A percentile compares a stretch with the other conserved stretches of the same genome.
These are phyloP conservation scores for Sclerurus mexicanus DNA, from an alignment of 2,113 vertebrate species.

Conservation along the genomic window DNA sequence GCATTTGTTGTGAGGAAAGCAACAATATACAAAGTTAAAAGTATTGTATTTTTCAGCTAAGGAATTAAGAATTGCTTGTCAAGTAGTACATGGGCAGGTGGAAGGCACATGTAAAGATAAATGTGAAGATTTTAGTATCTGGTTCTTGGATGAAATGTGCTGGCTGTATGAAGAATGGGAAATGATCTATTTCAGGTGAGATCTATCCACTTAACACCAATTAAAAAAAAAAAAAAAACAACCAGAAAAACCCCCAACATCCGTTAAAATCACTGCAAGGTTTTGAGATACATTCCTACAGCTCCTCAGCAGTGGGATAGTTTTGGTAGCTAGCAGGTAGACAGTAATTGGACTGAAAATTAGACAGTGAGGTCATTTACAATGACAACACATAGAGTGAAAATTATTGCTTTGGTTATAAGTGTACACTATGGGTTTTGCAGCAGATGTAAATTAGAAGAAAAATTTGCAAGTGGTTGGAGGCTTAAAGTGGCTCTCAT, in stretches of 20 bases:
- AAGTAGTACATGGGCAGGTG: neutral
- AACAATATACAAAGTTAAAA: neutral
- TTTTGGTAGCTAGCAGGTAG: neutral
- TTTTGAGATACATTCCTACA: neutral
- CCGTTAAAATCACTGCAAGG: neutral
- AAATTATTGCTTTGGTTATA: slow-evolving; percentile 9
- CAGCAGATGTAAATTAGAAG: neutral
- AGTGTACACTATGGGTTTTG: neutral
- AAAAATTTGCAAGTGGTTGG: neutral
- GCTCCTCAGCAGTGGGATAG: neutral
- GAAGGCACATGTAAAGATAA: neutral
- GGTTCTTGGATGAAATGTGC: neutral
- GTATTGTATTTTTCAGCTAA: neutral
- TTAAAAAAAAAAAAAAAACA: neutral
- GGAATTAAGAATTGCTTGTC: neutral
- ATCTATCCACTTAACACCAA: neutral
- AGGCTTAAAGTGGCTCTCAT: neutral
- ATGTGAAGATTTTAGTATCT: neutral
- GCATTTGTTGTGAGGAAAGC: neutral
- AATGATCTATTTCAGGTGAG: neutral
- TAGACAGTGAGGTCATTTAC: neutral
- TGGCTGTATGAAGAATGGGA: neutral
- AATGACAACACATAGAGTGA: neutral
- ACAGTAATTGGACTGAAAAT: slow-evolving; percentile 47
- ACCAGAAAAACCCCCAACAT: too few species aligned